These are phyloP conservation scores for Arctocebus calabarensis DNA, from an alignment of 2,797 vertebrate species.

Conservation along the genomic window DNA sequence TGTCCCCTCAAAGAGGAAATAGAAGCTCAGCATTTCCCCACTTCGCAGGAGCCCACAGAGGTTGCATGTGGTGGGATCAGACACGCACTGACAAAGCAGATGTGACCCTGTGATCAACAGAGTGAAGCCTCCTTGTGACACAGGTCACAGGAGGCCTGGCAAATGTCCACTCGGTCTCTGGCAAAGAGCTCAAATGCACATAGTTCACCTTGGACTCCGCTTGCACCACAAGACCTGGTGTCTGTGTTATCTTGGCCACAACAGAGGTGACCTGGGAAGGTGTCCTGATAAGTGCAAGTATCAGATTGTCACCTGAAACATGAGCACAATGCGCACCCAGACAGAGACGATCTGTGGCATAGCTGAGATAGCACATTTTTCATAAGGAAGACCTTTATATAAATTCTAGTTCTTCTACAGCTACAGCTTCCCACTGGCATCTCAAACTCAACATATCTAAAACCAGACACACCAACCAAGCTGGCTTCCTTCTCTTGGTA, in stretches of 20 bases:
- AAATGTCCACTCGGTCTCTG: neutral
- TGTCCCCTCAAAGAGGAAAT: neutral
- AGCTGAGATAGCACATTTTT: neutral
- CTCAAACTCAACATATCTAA: neutral
- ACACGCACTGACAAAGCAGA: neutral
- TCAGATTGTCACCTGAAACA: neutral
- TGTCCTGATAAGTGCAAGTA: neutral
- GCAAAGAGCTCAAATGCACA: fast-evolving
- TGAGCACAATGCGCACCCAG: neutral
- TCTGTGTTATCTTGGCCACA: neutral
- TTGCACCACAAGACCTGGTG: neutral
- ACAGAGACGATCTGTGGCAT: neutral
- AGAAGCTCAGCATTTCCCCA: neutral
- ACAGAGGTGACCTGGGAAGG: neutral
- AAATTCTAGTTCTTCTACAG: neutral
- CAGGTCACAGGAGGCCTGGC: neutral
- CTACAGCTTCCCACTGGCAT: neutral
- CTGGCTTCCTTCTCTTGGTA: neutral
- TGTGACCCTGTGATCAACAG: fast-evolving
- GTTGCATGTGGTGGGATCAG: neutral
- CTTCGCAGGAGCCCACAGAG: neutral
- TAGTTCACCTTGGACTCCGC: neutral
- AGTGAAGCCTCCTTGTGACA: neutral
- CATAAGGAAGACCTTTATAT: neutral
- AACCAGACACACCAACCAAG: neutral